Percentiles rank a stretch among this genome's conserved stretches.
Conservation (phyloP, 2,797 vertebrate genomes). For the Morus bassanus region DNA sequence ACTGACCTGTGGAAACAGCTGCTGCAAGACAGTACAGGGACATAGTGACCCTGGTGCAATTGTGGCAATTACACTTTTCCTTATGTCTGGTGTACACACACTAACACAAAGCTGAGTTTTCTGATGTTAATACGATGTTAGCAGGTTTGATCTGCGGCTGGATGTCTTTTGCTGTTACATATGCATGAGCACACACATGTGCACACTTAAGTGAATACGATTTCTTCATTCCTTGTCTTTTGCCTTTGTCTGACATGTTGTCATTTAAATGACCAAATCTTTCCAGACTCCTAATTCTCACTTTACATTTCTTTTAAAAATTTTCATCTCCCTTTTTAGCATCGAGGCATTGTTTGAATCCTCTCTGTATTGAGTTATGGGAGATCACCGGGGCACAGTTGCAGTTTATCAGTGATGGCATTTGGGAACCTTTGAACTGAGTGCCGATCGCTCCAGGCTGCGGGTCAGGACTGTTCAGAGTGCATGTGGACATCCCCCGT, state of each 20-base stretch:
- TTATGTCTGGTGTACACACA: not conserved
- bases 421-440: not conserved
- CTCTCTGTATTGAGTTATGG: not conserved
- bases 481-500: rapidly evolving
- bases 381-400: not conserved
- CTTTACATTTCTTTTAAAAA: not conserved
- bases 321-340: not conserved
- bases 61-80: not conserved
- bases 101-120: not conserved
- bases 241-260: not conserved
- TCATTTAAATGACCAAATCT: not conserved
- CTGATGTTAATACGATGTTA: not conserved
- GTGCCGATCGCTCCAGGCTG: no score
- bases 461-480: not conserved
- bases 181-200: not conserved
- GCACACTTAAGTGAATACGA: not conserved
- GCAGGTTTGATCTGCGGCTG: not conserved
- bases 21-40: not conserved
- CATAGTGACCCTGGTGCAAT: not conserved
- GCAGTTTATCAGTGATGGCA: not conserved
- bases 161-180: not conserved
- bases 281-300: not conserved
- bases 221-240: constrained; percentile 10
- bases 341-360: not conserved
- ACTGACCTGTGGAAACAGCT: not conserved